Evolutionary conservation across 92 coral and sea anemone species (phyloP), one percentile per base, ranked within the genome.

Genomic region (Chrysogorgia sp.): DNA sequence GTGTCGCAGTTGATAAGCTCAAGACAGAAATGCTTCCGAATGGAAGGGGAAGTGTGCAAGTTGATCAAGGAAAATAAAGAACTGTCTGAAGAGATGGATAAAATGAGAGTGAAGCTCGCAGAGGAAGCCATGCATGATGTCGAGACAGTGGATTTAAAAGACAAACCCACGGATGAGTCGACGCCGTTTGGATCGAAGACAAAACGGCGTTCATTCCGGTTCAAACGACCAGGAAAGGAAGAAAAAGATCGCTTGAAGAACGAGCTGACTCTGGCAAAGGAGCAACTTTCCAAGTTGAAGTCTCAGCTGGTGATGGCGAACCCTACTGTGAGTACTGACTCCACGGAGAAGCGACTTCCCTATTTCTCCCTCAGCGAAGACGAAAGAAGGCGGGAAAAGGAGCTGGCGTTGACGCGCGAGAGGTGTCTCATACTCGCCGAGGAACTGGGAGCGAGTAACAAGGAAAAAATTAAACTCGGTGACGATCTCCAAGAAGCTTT

Each of bases 241-340:
- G 91, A 88, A 60, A 85, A 96, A 59, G 88, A 85, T 58, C 87
- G 89, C 29, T 81, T 96, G 13, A 96, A 92, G 52, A 81, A 87
- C 23, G 99, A 96, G 63, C 60, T 96, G 65, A 67, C 79, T 26
- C 82, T 87, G 49, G 99, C 99, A 0, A 96, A 92, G 59, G 97
- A 96, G 25, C 92, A 92, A 75, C 92, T 96, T 2, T 63, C 92
- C 22, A 91, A 92, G 34, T 87, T 96, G 55, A 96, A 92, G 45
- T 88, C 94, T 3, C 96, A 96, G 63, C 76, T 96, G 1, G 90
- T 92, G 8, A 71, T 87, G 43, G 88, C 97, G 0, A 92, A 87
- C 69, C 84, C 91, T 26, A 85, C 96, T 14, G 86, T 92, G 61
- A 81, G 85, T n/a, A n/a, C n/a, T 25, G 58, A 74, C 23, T 48